Evolutionary conservation across 2,113 vertebrate genomes (phyloP).

Genomic region (Sander vitreus): DNA sequence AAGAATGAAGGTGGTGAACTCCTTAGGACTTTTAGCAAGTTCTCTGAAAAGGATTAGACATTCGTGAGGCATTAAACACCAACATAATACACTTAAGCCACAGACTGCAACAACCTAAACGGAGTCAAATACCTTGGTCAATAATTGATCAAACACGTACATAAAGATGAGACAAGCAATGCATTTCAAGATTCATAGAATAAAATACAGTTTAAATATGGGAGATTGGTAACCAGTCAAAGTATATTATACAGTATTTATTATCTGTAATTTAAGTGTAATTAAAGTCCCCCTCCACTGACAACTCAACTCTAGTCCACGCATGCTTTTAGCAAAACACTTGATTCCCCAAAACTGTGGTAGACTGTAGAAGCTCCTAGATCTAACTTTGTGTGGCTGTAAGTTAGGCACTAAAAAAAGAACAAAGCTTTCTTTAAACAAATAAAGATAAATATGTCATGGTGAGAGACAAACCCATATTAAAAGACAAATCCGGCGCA

Average conservation of each 20-base stretch:
- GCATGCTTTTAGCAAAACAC: not conserved
- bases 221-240: not conserved
- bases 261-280: not conserved
- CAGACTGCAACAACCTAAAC: not conserved
- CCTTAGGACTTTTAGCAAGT: not conserved
- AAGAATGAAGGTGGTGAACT: not conserved
- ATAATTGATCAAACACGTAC: too few species aligned
- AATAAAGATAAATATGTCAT: conserved; percentile 12
- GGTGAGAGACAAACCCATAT: conserved; percentile 18
- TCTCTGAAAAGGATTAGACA: not conserved
- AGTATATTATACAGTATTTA: not conserved
- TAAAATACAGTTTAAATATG: not conserved
- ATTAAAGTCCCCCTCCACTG: not conserved
- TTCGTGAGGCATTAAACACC: too few species aligned
- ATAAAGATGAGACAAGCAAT: too few species aligned
- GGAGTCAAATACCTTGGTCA: too few species aligned
- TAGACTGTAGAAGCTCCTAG: not conserved
- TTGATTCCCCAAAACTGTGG: not conserved
- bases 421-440: not conserved
- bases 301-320: not conserved
- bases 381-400: not conserved
- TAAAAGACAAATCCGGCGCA: too few species aligned
- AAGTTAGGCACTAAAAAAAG: not conserved
- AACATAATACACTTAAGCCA: not conserved
- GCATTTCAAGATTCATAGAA: too few species aligned